Evolutionary conservation across 2,113 vertebrate species (phyloP).

Genomic region (Dolichotis patagonum): DNA sequence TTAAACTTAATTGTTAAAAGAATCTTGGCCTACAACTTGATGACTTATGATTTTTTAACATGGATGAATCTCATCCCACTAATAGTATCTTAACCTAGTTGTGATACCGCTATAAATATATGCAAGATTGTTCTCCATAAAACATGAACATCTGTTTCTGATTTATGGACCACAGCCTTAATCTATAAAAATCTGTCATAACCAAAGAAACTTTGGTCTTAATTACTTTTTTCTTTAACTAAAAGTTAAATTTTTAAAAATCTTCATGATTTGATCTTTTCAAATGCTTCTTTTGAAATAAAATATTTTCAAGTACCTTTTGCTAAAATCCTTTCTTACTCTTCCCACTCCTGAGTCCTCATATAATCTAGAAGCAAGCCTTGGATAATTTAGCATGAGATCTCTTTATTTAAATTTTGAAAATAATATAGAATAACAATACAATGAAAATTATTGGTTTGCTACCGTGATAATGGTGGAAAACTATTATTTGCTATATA

Average conservation of each 20-base stretch:
- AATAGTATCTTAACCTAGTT: background rate
- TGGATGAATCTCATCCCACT: background rate
- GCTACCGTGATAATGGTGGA: background rate
- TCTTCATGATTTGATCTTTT: background rate
- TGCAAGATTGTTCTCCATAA: background rate
- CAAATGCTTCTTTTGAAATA: slow-evolving; percentile 26
- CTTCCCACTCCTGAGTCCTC: background rate
- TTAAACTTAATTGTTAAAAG: background rate
- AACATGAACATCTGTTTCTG: background rate
- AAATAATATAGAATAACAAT: slow-evolving; percentile 32
- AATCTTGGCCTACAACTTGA: background rate
- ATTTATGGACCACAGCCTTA: background rate
- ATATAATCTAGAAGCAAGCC: background rate
- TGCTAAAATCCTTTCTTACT: background rate
- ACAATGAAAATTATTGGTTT: slow-evolving; percentile 51
- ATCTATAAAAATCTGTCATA: background rate
- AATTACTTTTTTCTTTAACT: slow-evolving; percentile 11
- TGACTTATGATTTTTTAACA: background rate
- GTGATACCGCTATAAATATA: background rate
- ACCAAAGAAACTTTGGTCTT: background rate
- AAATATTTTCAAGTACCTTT: slow-evolving; percentile 21
- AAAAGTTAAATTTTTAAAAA: slow-evolving; percentile 12
- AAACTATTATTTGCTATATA: slow-evolving; percentile 49
- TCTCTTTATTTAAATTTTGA: slow-evolving; percentile 62
- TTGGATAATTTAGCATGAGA: slow-evolving; percentile 17